Conservation (phyloP, 2,797 vertebrate species). For the Megalops cyprinoides region DNA sequence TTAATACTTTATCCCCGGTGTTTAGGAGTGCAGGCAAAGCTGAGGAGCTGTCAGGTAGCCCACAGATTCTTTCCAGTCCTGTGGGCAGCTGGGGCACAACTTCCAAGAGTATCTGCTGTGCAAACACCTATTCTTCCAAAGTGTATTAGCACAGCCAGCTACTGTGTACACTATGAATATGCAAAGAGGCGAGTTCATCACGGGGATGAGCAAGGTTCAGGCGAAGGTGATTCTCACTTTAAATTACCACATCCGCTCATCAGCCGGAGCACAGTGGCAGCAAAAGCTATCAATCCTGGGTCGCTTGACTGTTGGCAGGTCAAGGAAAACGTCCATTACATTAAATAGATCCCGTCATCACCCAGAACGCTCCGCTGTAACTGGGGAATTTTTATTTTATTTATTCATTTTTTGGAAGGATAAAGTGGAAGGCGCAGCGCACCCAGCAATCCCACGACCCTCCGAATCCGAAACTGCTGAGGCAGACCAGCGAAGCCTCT, state of each 20-base stretch:
- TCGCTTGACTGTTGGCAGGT: neutral
- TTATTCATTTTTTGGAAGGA: too few relatives aligned
- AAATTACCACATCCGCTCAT: conserved; percentile 63
- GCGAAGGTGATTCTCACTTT: conserved; percentile 54
- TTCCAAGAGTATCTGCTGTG: conserved; percentile 57
- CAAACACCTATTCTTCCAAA: conserved; percentile 61
- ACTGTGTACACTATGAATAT: conserved; percentile 24
- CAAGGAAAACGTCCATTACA: neutral
- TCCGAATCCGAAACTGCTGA: too few relatives aligned
- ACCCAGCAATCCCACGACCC: too few relatives aligned
- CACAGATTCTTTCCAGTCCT: conserved; percentile 2
- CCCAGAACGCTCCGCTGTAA: neutral
- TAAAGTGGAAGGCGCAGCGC: too few relatives aligned
- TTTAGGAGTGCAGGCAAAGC: conserved; percentile 44
- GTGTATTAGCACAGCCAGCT: conserved; percentile 65
- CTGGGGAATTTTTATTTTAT: neutral
- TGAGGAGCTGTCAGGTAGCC: conserved; percentile 3
- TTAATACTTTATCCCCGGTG: conserved; percentile 47
- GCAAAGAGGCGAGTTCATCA: conserved; percentile 55
- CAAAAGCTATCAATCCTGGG: conserved; percentile 40
- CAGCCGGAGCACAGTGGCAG: conserved; percentile 48
- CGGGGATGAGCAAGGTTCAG: conserved; percentile 54
- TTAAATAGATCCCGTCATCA: neutral
- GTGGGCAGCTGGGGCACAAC: conserved; percentile 51
- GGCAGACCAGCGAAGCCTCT: too few relatives aligned